These are phyloP conservation scores for Volucella zonaria DNA, from an alignment of 2,888 invertebrate species.

Conservation along the genomic window DNA sequence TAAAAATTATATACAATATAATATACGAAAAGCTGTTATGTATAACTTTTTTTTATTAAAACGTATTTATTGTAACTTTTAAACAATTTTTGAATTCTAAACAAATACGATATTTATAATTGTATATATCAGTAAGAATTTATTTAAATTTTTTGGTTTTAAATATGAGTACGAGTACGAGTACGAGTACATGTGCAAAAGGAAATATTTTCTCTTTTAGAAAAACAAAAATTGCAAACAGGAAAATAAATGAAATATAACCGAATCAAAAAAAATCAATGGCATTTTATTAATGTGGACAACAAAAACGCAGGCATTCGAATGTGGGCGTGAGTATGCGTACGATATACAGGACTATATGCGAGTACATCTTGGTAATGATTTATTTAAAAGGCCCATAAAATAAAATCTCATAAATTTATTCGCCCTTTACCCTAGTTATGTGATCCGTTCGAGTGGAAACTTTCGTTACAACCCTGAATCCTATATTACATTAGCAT, in stretches of 20 bases:
- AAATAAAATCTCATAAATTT: constrained; percentile 43
- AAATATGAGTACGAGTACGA: constrained; percentile 46
- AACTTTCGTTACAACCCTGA: constrained; percentile 35
- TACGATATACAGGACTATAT: constrained; percentile 17
- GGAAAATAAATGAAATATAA: constrained; percentile 44
- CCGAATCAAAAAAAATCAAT: constrained; percentile 33
- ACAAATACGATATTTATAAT: constrained; percentile 24
- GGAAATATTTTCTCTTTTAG: constrained; percentile 28
- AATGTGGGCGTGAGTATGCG: not conserved
- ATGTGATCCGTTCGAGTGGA: constrained; percentile 48
- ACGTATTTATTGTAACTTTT: not conserved
- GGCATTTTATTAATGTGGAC: constrained; percentile 1
- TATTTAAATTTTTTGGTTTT: constrained; percentile 30
- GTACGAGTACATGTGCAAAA: constrained; percentile 36
- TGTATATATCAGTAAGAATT: constrained; percentile 56
- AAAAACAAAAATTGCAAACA: constrained; percentile 25
- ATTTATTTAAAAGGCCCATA: constrained; percentile 55
- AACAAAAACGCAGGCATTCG: too few relatives aligned
- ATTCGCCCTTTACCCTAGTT: constrained; percentile 37
- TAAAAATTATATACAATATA: constrained; percentile 27
- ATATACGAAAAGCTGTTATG: constrained; percentile 25
- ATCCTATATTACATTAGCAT: constrained; percentile 57
- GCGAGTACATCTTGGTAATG: constrained; percentile 32
- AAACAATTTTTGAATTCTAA: constrained; percentile 26
- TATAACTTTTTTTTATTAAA: constrained; percentile 22